Base-by-base conservation (phyloP, 2,797 vertebrate genomes). In the Erpetoichthys calabaricus region DNA sequence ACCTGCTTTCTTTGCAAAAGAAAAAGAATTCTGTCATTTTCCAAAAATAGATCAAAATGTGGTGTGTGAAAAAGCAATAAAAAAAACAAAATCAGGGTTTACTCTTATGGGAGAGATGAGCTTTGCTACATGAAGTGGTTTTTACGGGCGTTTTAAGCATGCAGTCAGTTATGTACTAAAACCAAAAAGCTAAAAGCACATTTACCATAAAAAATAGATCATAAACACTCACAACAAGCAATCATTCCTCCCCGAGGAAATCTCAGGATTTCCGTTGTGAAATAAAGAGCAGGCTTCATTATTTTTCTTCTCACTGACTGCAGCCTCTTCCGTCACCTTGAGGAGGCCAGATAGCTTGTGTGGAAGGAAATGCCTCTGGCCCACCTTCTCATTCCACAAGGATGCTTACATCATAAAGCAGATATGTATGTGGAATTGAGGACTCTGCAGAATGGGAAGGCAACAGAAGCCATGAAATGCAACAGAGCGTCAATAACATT, bases 321-420 rank as follows among this genome's bases (percentile, higher is more conserved):
- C 44, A 54, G 53, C 42, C 41, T 54, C 50, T 51, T 42, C n/a
- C 42, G 44, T 54, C 53, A 54, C 53, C 53, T 54, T 54, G 8
- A 53, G 51, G 51, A 41, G 8, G 6, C 51, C 7, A 53, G 10
- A n/a, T 25, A 41, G 8, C 41, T 7, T 25, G 25, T 41, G 9
- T 7, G 53, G 10, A 54, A 42, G 53, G 53, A 54, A 54, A 43
- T 43, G 53, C 53, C 53, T 54, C 5, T 54, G 53, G 53, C 53
- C 53, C 8, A 42, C 53, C 7, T 54, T 41, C 8, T 43, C 41
- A 54, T 54, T 43, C 53, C 53, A 54, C 41, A 54, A 43, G 9
- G 53, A 3, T 42, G 10, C 53, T 54, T 49, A 49, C 47, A 43
- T 42, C 3, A 6, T 7, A 54, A 10, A 54, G 3, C 7, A 42